Evolutionary conservation across 2,888 invertebrate genomes (phyloP), one percentile per base, ranked within the genome.

Genomic region (Phalangium opilio): DNA sequence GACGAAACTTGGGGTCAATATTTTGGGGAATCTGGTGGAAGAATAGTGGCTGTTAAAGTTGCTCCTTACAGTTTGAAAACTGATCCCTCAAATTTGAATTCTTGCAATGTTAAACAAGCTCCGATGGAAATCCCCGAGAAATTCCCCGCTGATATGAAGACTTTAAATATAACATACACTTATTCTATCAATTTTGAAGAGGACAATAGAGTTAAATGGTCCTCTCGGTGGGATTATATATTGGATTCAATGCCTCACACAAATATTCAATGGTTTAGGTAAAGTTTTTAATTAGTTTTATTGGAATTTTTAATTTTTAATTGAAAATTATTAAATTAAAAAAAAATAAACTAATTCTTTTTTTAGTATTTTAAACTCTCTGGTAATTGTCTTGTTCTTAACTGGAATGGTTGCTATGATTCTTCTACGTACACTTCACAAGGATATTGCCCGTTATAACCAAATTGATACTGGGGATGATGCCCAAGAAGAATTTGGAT

Each of bases 361-460:
- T 62, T 65, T 57, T 63, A 93, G 91, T 55, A 98, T 98, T 62
- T 73, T 98, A 52, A 98, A 98, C 68, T 95, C 95, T 0, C 72
- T 98, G 59, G 91, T 98, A 48, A 98, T 98, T 57, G 70, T 71
- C 8, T 57, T 71, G 14, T 98, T 98, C 70, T 71, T 98, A 17
- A 90, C 93, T 57, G 98, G 96, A 57, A 98, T 98, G 96, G 93
- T 98, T 14, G 96, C 95, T 21, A 98, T 98, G 96, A 98, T 98
- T 61, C 75, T 98, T 68, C 69, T 98, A 57, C 75, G 96, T 52
- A 98, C 96, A 0, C 71, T 98, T 51, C 95, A 98, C 66, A 91
- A 95, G 66, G 98, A 98, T 69, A 96, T 99, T 60, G 95, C 96
- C 3, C 76, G 96, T 59, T 98, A 98, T 66, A 98, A 98, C 69